Percentiles rank a stretch among this genome's conserved stretches.
Conservation (phyloP, 53 echinoderm and acorn worm genomes). For the Paracentrotus lividus region DNA sequence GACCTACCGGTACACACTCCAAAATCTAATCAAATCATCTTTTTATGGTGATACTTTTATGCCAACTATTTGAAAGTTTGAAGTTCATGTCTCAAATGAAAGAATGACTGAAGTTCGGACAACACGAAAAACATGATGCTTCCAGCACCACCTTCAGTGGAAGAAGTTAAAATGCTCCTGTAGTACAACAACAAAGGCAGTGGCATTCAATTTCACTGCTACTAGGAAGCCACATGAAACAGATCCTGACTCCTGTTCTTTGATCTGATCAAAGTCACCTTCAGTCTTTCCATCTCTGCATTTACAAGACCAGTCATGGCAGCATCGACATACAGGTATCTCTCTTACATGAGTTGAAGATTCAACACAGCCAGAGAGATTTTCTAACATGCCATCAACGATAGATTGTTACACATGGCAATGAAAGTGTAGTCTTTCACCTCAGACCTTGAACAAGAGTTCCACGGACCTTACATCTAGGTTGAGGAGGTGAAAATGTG, state of each 20-base stretch:
- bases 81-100: no score
- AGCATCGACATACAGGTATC: neutral
- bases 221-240: neutral
- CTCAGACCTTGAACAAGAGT: constrained; percentile 20
- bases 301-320: neutral
- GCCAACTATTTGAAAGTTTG: no score
- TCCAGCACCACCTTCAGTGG: neutral
- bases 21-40: no score
- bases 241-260: neutral
- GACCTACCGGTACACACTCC: no score
- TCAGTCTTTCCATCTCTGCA: neutral
- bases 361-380: neutral
- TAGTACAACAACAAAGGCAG: neutral
- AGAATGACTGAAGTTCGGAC: no score
- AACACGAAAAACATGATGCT: no score
- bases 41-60: no score
- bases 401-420: neutral
- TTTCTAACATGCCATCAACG: neutral
- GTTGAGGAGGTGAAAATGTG: no score
- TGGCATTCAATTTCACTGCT: neutral
- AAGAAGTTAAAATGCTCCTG: neutral
- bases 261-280: neutral
- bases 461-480: no score
- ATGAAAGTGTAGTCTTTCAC: neutral
- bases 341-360: neutral